Evolutionary conservation across 2,888 invertebrate genomes (phyloP).

Genomic region (Gerris lacustris): DNA sequence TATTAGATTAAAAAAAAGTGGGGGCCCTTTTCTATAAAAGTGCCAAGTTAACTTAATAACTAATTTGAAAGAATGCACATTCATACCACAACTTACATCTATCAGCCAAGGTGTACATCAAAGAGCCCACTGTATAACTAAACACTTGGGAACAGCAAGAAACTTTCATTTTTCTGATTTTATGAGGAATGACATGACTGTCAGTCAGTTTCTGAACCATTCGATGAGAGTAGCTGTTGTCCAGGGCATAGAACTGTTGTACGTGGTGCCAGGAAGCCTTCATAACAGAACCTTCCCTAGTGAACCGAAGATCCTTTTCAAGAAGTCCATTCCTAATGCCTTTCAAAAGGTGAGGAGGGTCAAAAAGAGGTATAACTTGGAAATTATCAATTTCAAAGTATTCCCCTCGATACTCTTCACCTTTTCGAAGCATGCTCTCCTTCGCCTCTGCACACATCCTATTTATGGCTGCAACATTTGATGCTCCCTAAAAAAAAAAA

Average conservation of each 20-base stretch:
- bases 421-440: not conserved
- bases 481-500: too few species aligned
- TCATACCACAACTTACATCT: too few species aligned
- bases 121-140: not conserved
- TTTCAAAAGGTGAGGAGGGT: not conserved
- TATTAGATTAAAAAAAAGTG: too few species aligned
- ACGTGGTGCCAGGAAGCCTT: not conserved
- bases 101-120: not conserved
- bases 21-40: too few species aligned
- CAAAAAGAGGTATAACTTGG: not conserved
- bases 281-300: not conserved
- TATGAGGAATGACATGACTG: not conserved
- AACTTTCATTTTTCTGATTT: not conserved
- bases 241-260: not conserved
- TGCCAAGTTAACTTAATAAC: too few species aligned
- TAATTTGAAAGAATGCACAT: too few species aligned
- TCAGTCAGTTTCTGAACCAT: not conserved
- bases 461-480: not conserved
- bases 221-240: not conserved
- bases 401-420: not conserved
- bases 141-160: not conserved
- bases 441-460: not conserved
- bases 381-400: not conserved
- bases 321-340: not conserved
- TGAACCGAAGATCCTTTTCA: not conserved